phyloP scores from a whole-genome alignment of 2,888 invertebrate species.

The Parnassius orleans region DNA sequence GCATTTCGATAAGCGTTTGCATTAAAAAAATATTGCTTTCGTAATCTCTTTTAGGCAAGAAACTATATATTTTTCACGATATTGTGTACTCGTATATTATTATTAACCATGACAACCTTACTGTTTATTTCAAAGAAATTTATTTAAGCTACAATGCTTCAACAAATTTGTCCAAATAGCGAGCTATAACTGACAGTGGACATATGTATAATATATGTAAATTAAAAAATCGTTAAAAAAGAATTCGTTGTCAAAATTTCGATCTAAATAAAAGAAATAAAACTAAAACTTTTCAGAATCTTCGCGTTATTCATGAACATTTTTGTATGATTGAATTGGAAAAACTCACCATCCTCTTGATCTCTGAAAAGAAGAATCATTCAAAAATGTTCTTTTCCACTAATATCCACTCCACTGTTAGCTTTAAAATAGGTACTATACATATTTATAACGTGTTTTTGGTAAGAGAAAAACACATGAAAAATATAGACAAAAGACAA shows the following conservation, averaged over 20 bases:
- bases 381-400: conserved; percentile 58
- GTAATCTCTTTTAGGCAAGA: no score
- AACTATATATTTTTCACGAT: conserved; percentile 2
- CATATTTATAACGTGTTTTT: neutral
- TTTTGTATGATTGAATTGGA: conserved; percentile 60
- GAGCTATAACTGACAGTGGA: conserved; percentile 6
- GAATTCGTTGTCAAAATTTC: neutral
- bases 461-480: neutral
- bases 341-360: conserved; percentile 75
- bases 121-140: conserved; percentile 28
- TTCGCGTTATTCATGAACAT: conserved; percentile 63
- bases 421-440: conserved; percentile 3
- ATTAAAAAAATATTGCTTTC: neutral
- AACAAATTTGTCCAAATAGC: no score
- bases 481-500: conserved; percentile 29
- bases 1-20: conserved; percentile 9
- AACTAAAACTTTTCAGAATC: conserved; percentile 37
- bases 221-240: neutral
- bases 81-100: neutral
- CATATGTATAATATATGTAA: conserved; percentile 48
- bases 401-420: conserved; percentile 32
- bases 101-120: conserved; percentile 60
- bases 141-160: no score
- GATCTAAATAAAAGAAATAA: neutral
- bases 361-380: conserved; percentile 73